Evolutionary conservation across 2,113 vertebrate species (phyloP), one percentile per base, ranked within the genome.

Genomic region (Atrichornis clamosus): DNA sequence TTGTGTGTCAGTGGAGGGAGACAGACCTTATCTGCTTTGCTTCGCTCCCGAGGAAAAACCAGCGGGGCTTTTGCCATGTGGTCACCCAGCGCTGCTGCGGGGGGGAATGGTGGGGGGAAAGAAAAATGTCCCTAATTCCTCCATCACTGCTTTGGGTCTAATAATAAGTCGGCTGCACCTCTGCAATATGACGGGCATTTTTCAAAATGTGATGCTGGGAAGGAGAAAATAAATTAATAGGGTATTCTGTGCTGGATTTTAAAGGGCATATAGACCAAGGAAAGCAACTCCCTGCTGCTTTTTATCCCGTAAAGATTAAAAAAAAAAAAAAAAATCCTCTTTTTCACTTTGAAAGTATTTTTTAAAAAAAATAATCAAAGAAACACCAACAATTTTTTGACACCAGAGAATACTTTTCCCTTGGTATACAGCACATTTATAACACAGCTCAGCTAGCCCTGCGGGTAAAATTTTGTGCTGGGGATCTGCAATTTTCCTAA

Each of bases 311-410:
- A 97, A 96, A 96, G 89, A 97, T 92, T 92, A 21, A 26, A 42
- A 60, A 88, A 79, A 64, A 37, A 90, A 93, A 96, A 91, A 85
- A 93, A 93, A 89, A 83, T 69, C 83, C 77, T 92, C 64, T 94
- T 84, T 91, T 89, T 95, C 94, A 91, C 97, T 98, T 97, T 98
- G 97, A 98, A 98, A 97, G 90, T 96, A 77, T 94, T 96, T 97
- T 96, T 95, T 80, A 7, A 41, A 42, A 64, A 86, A 93, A 91
- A 95, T 89, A 97, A 97, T 95, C 93, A 98, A 97, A 98, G 96
- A 72, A 88, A 82, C 52, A 87, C 89, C 94, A 95, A 95, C 94
- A 94, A 74, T 92, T 89, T 94, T 95, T 79, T 94, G 89, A 97
- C 95, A 96, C 95, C 81, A 95, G 90, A 92, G 94, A 95, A 87